Percentiles rank a stretch among this genome's conserved stretches.
Conservation (phyloP, 2,888 invertebrate species). For the Listrodromus nycthemerus region DNA sequence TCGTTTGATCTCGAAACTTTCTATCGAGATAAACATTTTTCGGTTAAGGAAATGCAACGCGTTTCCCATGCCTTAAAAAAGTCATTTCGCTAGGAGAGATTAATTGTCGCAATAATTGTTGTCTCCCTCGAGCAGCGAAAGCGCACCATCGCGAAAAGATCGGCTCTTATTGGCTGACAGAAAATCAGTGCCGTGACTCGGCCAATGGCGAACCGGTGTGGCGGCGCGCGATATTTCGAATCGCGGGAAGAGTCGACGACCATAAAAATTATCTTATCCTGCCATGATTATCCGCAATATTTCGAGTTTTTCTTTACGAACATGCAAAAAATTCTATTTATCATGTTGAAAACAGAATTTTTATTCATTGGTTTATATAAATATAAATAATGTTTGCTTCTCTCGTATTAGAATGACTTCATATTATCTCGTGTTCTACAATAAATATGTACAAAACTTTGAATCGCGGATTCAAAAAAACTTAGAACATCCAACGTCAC, state of each 20-base stretch:
- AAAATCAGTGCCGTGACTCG: background rate
- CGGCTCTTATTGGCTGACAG: background rate
- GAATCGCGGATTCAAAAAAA: conserved; percentile 3
- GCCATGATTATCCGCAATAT: background rate
- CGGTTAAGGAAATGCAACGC: background rate
- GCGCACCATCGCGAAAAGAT: background rate
- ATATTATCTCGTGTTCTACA: conserved; percentile 25
- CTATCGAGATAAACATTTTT: background rate
- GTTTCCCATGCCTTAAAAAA: background rate
- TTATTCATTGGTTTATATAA: conserved; percentile 56
- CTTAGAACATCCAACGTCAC: conserved; percentile 7
- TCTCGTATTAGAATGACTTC: conserved; percentile 32
- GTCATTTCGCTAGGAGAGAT: background rate
- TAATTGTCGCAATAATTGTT: conserved; percentile 31
- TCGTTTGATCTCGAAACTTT: background rate
- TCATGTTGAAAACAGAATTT: conserved; percentile 42
- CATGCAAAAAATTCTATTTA: background rate
- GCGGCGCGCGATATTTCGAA: conserved; percentile 17
- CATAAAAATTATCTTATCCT: background rate
- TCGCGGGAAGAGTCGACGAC: background rate
- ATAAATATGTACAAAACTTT: conserved; percentile 44
- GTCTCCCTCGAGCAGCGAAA: background rate
- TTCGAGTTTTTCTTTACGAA: background rate
- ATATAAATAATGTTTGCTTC: conserved; percentile 61
- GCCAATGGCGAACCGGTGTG: background rate